Evolutionary conservation across 2,888 invertebrate species (phyloP), one percentile per base, ranked within the genome.

Genomic region (Hoplodrina blanda): DNA sequence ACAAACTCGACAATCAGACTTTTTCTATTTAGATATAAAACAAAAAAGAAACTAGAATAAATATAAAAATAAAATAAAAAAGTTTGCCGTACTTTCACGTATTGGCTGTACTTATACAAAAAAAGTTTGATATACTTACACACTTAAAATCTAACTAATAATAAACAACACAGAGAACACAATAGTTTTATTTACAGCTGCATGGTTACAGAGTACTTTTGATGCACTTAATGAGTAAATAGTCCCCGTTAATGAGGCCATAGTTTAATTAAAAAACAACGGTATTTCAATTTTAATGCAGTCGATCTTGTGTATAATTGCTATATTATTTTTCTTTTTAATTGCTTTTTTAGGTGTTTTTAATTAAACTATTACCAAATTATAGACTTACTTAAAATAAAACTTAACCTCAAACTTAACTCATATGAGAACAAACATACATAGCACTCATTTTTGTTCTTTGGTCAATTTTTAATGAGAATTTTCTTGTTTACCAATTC

Each of bases 371-470:
- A 67, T 30, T 19, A 49, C 67, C 73, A 67, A 60, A 59, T 62
- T 37, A 44, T 4, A 64, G 25, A 66, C 57, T 62, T 60, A 2
- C 75, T 69, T 69, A 74, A 56, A 8, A 33, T 62, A 73, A 83
- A 78, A 81, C 80, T 77, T 82, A 81, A 80, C 52, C 55, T 73
- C 67, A 80, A 83, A 83, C 85, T 86, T 83, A 85, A 78, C 70
- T 80, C 60, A 56, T 76, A 78, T 79, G 83, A 84, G 85, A 83
- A 84, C 86, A 81, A 76, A 82, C 81, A 81, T 71, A 78, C 84
- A 80, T 82, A 85, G 83, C 85, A 85, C 86, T 83, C 82, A 85
- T 89, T 88, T 90, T 89, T 89, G 88, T 89, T 92, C 92, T 92
- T 92, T 92, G 92, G 92, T 90, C 88, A 89, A 83, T 83, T 81